Conservation (phyloP, 92 coral and sea anemone genomes). For the Porites lobata region DNA sequence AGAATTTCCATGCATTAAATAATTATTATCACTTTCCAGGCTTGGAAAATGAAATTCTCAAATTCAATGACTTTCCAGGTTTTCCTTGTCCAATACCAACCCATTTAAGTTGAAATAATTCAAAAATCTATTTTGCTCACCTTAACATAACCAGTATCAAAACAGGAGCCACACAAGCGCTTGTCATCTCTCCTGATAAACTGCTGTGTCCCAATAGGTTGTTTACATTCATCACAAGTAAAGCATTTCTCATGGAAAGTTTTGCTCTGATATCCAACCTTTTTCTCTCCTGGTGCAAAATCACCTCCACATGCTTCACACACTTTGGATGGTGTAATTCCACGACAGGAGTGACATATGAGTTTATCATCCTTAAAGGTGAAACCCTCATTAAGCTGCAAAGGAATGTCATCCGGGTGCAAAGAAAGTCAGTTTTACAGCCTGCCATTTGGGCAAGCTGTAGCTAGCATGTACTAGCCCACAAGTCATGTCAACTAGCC, state of each 20-base stretch:
- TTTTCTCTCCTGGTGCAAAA: conserved; percentile 93
- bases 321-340: conserved; percentile 92
- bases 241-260: conserved; percentile 96
- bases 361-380: conserved; percentile 93
- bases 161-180: conserved; percentile 92
- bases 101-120: neutral
- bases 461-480: too few species aligned
- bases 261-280: conserved; percentile 94
- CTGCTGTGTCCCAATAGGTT: conserved; percentile 97
- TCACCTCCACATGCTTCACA: conserved; percentile 92
- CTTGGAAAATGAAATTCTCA: too few species aligned
- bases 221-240: conserved; percentile 88
- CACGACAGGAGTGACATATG: conserved; percentile 92
- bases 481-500: too few species aligned
- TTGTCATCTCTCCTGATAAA: conserved; percentile 93
- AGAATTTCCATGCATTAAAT: too few species aligned
- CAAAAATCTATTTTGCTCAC: conserved; percentile 32
- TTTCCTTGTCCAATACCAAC: too few species aligned
- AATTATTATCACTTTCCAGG: too few species aligned
- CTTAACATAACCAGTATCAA: conserved; percentile 90
- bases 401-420: neutral
- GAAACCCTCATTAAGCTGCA: conserved; percentile 92
- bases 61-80: too few species aligned
- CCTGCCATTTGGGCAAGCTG: too few species aligned
- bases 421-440: too few species aligned